Conservation (phyloP, 1,140 invertebrate genomes). For the Macrocentrus cingulum region DNA sequence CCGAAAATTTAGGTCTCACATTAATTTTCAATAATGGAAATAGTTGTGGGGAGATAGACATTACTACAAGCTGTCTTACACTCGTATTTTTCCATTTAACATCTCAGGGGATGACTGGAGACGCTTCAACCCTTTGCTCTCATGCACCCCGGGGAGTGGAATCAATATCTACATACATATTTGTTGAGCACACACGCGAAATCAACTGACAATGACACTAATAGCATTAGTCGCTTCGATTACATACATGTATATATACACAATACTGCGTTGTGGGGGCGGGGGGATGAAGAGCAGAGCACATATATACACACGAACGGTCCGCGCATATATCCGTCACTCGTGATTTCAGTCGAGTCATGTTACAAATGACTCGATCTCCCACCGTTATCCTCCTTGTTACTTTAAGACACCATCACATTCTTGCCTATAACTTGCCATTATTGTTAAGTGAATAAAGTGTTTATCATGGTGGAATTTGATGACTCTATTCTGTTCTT, state of each 20-base stretch:
- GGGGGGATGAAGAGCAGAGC: not conserved
- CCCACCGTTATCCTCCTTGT: slow-evolving; percentile 47
- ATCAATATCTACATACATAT: slow-evolving; percentile 52
- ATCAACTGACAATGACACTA: slow-evolving; percentile 48
- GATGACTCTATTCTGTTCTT: slow-evolving; percentile 9
- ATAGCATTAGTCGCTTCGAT: slow-evolving; percentile 42
- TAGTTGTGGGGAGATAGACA: not conserved
- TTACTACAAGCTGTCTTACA: not conserved
- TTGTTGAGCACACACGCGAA: slow-evolving; percentile 34
- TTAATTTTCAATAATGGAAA: not conserved
- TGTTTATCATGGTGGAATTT: slow-evolving; percentile 2
- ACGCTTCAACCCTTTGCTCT: slow-evolving; percentile 37
- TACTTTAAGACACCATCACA: slow-evolving; percentile 33
- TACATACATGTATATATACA: not conserved
- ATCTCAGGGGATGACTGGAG: not conserved
- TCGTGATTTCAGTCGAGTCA: slow-evolving; percentile 53
- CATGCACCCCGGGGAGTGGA: slow-evolving; percentile 15
- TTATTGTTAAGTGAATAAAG: slow-evolving; percentile 19
- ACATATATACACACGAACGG: slow-evolving; percentile 1
- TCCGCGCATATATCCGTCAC: slow-evolving; percentile 31
- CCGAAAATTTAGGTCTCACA: not conserved
- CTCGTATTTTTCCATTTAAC: slow-evolving; percentile 21
- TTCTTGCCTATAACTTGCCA: not conserved
- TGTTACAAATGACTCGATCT: slow-evolving; percentile 53
- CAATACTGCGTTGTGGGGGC: not conserved